phyloP scores from a whole-genome alignment of 2,113 vertebrate species.

The Motacilla tschutschensis region DNA sequence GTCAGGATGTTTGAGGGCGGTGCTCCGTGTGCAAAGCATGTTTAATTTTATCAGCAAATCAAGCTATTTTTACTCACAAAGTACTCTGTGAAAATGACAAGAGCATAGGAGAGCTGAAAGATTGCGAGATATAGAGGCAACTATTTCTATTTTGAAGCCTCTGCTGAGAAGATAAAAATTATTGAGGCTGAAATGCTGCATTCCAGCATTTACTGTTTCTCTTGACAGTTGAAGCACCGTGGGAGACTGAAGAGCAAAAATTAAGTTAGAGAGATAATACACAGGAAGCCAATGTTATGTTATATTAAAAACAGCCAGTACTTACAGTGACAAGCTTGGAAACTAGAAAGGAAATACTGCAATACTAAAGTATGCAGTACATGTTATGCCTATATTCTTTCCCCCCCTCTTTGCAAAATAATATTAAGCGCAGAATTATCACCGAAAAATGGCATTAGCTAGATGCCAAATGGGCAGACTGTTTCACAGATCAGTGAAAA shows the following conservation, averaged over 20 bases:
- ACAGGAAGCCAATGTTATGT: constrained; percentile 44
- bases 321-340: constrained; percentile 17
- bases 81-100: constrained; percentile 12
- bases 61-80: constrained; percentile 47
- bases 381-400: neutral
- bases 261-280: constrained; percentile 26
- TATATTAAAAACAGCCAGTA: constrained; percentile 36
- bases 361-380: neutral
- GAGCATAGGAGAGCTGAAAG: neutral
- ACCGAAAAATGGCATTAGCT: neutral
- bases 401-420: neutral
- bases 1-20: constrained; percentile 17
- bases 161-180: constrained; percentile 17
- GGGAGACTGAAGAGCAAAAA: constrained; percentile 28
- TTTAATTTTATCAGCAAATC: constrained; percentile 57
- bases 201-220: constrained; percentile 16
- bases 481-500: neutral
- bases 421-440: neutral
- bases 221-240: neutral
- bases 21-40: constrained; percentile 3
- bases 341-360: constrained; percentile 25
- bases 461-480: neutral
- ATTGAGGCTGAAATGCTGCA: neutral
- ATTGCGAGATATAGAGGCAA: neutral
- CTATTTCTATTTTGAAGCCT: constrained; percentile 29